Percentiles rank a stretch among this genome's conserved stretches.
phyloP scores from a whole-genome alignment of 2,888 invertebrate genomes.

The Prenolepis imparis region DNA sequence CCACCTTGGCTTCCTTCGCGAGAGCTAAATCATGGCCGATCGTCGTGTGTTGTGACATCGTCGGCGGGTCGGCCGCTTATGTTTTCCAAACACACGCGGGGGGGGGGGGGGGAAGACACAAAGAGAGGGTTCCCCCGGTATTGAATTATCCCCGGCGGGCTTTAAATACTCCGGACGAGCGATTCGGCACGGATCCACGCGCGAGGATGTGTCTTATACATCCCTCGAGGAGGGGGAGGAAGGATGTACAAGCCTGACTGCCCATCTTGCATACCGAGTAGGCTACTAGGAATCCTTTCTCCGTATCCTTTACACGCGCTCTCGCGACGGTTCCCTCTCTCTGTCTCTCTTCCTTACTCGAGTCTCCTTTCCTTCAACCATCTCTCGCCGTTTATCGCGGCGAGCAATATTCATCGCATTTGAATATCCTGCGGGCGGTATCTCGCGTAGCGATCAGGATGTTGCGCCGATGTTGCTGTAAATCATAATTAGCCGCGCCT shows the following conservation, averaged over 20 bases:
- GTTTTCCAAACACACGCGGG: conserved; percentile 38
- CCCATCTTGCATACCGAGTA: conserved; percentile 79
- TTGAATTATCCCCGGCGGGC: conserved; percentile 51
- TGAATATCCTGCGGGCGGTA: conserved; percentile 82
- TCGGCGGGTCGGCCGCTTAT: conserved; percentile 27
- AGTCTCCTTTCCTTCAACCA: conserved; percentile 40
- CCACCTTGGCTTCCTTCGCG: conserved; percentile 16
- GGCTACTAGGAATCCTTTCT: conserved; percentile 79
- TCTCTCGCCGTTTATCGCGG: conserved; percentile 79
- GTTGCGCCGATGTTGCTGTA: conserved; percentile 83
- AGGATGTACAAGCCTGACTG: conserved; percentile 74
- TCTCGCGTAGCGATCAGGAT: conserved; percentile 84
- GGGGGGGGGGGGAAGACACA: too few relatives aligned
- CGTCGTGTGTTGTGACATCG: conserved; percentile 35
- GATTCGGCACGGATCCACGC: conserved; percentile 60
- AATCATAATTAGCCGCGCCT: conserved; percentile 84
- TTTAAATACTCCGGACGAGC: conserved; percentile 48
- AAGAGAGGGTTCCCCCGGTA: conserved; percentile 22
- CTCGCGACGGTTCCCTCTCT: conserved; percentile 51
- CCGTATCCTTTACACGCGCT: conserved; percentile 74
- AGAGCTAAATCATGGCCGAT: conserved; percentile 17
- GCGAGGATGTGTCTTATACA: conserved; percentile 66
- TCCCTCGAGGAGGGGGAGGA: conserved; percentile 60
- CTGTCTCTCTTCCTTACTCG: conserved; percentile 55
- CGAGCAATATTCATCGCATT: conserved; percentile 83